A percentile compares a stretch with the other conserved stretches of the same genome.
phyloP scores from a whole-genome alignment of 2,113 vertebrate species.

The Corythornis cristatus region DNA sequence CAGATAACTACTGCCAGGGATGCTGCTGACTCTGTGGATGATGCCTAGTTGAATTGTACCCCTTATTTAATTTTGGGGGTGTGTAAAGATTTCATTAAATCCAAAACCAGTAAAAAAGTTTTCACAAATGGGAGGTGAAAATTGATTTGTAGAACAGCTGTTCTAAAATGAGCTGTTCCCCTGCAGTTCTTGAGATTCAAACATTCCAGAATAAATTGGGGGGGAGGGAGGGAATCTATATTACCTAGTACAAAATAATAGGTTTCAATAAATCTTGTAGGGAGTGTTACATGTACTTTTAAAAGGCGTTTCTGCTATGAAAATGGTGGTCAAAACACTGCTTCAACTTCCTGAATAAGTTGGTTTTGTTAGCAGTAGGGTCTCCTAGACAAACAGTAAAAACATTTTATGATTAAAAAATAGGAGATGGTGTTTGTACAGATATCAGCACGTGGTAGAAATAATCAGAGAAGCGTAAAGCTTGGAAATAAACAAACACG shows the following conservation, averaged over 20 bases:
- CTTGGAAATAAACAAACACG: conserved; percentile 47
- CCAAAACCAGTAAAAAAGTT: neutral
- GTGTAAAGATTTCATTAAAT: neutral
- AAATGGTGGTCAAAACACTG: neutral
- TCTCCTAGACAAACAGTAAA: neutral
- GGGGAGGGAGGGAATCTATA: too few relatives aligned
- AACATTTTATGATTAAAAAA: conserved; percentile 10
- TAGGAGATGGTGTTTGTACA: neutral
- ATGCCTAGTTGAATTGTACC: neutral
- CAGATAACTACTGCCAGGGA: rapidly evolving
- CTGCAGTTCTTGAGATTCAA: neutral
- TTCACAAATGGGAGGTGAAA: neutral
- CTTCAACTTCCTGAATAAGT: neutral
- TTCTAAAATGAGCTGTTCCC: neutral
- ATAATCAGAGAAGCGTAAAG: conserved; percentile 53
- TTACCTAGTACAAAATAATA: neutral
- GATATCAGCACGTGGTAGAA: conserved; percentile 20
- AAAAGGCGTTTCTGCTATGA: neutral
- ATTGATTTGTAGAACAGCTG: rapidly evolving
- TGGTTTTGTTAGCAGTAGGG: neutral
- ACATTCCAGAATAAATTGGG: neutral
- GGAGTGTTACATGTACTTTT: neutral
- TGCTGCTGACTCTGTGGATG: neutral
- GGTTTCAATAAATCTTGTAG: neutral
- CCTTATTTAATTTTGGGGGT: rapidly evolving